phyloP scores from a whole-genome alignment of 1,140 invertebrate genomes.

The Drosophila pectinifera region DNA sequence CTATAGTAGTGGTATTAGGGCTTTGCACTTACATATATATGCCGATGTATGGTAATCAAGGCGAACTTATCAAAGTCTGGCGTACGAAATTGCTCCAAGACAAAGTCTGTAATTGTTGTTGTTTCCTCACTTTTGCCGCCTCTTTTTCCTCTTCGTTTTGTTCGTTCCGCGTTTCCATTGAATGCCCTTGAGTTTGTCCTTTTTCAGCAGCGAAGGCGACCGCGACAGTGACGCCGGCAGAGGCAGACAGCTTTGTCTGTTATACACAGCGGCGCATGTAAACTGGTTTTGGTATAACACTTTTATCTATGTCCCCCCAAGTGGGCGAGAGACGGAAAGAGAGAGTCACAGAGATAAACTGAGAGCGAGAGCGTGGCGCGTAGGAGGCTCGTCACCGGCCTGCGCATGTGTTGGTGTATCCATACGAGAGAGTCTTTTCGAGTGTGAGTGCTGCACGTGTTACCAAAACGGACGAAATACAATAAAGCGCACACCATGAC shows the following conservation, averaged over 20 bases:
- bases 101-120: slow-evolving; percentile 30
- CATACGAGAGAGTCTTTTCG: slow-evolving; percentile 2
- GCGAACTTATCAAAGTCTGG: slow-evolving; percentile 49
- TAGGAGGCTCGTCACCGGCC: slow-evolving; percentile 69
- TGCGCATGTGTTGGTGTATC: slow-evolving; percentile 16
- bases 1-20: slow-evolving; percentile 11
- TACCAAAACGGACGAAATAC: slow-evolving; percentile 18
- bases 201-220: slow-evolving; percentile 52
- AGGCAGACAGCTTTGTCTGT: slow-evolving; percentile 37
- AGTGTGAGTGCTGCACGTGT: slow-evolving; percentile 27
- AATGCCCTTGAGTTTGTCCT: slow-evolving; percentile 79
- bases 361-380: slow-evolving; percentile 1
- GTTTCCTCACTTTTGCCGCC: slow-evolving; percentile 6
- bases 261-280: slow-evolving; percentile 60
- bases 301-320: slow-evolving; percentile 11
- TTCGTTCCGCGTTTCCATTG: slow-evolving; percentile 45
- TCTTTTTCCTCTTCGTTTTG: slow-evolving; percentile 8
- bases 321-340: slow-evolving; percentile 1
- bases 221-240: slow-evolving; percentile 20
- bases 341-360: background rate
- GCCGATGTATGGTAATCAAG: slow-evolving; percentile 38
- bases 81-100: slow-evolving; percentile 34
- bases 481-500: slow-evolving; percentile 25
- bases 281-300: slow-evolving; percentile 65
- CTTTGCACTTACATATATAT: slow-evolving; percentile 1